These are phyloP conservation scores for Aleiodes alternator DNA, from an alignment of 2,888 invertebrate species.

Conservation along the genomic window DNA sequence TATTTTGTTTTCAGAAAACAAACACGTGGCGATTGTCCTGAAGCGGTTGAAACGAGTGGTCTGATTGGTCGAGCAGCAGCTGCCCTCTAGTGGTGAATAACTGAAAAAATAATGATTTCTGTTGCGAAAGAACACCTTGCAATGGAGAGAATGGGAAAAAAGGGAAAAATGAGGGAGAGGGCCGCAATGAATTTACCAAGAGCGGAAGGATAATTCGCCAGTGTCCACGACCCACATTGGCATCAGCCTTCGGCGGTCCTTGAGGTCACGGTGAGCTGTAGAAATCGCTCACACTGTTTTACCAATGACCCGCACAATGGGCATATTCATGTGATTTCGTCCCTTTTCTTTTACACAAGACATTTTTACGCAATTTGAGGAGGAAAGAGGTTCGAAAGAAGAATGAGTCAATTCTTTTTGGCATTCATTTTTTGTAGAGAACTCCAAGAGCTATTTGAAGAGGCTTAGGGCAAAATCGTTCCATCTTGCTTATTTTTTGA, in stretches of 20 bases:
- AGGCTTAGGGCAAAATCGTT: too few species aligned
- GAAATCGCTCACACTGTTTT: constrained; percentile 59
- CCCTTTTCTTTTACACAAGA: background rate
- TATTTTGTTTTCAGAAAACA: background rate
- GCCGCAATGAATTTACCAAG: constrained; percentile 58
- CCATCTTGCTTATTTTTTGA: too few species aligned
- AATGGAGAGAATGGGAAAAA: constrained; percentile 22
- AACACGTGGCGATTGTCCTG: constrained; percentile 7
- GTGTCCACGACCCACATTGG: constrained; percentile 71
- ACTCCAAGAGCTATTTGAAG: too few species aligned
- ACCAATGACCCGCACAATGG: constrained; percentile 39
- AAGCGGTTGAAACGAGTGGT: background rate
- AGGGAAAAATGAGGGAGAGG: constrained; percentile 43
- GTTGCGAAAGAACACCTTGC: constrained; percentile 31
- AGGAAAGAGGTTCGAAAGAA: too few species aligned
- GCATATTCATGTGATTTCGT: constrained; percentile 3
- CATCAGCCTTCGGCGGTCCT: constrained; percentile 67
- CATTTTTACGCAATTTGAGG: too few species aligned
- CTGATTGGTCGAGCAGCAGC: background rate
- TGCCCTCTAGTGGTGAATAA: background rate
- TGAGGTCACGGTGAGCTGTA: constrained; percentile 63
- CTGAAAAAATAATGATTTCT: background rate
- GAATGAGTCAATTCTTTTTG: too few species aligned
- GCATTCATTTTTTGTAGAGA: too few species aligned
- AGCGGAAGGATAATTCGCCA: constrained; percentile 70